phyloP scores from a whole-genome alignment of 2,888 invertebrate genomes.

The Lasioglossum calceatum region DNA sequence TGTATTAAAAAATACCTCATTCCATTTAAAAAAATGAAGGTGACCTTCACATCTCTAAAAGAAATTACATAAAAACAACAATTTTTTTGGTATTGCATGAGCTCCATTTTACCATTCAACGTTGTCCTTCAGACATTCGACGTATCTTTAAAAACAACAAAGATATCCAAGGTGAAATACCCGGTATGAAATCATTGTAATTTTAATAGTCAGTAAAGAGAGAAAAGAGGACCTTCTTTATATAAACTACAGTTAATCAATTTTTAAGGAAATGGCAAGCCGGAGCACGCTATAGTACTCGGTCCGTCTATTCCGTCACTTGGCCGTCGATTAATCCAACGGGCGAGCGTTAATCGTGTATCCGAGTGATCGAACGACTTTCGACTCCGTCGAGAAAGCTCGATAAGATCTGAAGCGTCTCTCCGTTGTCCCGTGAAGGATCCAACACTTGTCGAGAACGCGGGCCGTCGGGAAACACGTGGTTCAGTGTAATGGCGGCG shows the following conservation, averaged over 20 bases:
- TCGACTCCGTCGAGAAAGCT: constrained; percentile 30
- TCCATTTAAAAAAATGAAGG: no score
- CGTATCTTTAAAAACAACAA: no score
- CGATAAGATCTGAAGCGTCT: constrained; percentile 37
- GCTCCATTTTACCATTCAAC: no score
- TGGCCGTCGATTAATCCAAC: background rate
- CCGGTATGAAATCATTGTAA: background rate
- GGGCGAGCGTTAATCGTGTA: background rate
- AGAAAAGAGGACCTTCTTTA: no score
- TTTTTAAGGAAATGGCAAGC: background rate
- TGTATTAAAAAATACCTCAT: no score
- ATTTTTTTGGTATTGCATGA: no score
- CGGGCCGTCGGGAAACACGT: constrained; percentile 36
- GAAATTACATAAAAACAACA: no score
- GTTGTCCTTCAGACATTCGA: no score
- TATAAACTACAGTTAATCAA: background rate
- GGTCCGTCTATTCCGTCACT: background rate
- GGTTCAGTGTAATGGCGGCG: constrained; percentile 33
- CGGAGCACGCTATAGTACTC: background rate
- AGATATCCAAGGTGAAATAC: no score
- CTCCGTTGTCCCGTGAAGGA: constrained; percentile 16
- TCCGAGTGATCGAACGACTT: constrained; percentile 25
- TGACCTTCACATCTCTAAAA: no score
- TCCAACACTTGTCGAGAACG: constrained; percentile 15
- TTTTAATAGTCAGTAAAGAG: background rate